phyloP scores from a whole-genome alignment of 2,797 vertebrate species.

The Sebastes wilsoni region DNA sequence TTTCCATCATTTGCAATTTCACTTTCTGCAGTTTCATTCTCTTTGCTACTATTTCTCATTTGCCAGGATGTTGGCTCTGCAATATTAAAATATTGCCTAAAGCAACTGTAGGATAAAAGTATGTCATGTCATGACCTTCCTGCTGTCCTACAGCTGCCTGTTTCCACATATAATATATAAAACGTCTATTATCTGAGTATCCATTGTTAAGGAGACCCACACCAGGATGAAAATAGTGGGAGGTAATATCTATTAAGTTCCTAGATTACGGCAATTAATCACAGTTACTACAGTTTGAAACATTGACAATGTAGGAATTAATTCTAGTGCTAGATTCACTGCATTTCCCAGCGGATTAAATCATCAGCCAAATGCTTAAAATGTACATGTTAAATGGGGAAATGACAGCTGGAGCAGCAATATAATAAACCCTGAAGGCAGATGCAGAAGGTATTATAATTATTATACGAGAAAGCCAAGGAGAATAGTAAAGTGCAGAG shows the following conservation, averaged over 20 bases:
- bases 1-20: background rate
- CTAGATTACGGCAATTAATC: background rate
- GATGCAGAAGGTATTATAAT: background rate
- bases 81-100: background rate
- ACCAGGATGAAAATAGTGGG: background rate
- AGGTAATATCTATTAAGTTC: background rate
- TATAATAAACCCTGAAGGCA: background rate
- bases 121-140: background rate
- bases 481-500: background rate
- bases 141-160: background rate
- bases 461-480: background rate
- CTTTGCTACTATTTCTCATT: background rate
- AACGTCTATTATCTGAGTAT: background rate
- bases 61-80: background rate
- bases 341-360: background rate
- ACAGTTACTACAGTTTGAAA: background rate
- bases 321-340: background rate
- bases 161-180: background rate
- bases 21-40: background rate
- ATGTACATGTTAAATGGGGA: slow-evolving; percentile 10
- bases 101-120: background rate
- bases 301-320: background rate
- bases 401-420: slow-evolving; percentile 5
- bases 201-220: background rate
- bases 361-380: background rate